A percentile compares a stretch with the other conserved stretches of the same genome.
These are phyloP conservation scores for Chionoecetes opilio DNA, from an alignment of 1,140 invertebrate genomes.

Conservation along the genomic window DNA sequence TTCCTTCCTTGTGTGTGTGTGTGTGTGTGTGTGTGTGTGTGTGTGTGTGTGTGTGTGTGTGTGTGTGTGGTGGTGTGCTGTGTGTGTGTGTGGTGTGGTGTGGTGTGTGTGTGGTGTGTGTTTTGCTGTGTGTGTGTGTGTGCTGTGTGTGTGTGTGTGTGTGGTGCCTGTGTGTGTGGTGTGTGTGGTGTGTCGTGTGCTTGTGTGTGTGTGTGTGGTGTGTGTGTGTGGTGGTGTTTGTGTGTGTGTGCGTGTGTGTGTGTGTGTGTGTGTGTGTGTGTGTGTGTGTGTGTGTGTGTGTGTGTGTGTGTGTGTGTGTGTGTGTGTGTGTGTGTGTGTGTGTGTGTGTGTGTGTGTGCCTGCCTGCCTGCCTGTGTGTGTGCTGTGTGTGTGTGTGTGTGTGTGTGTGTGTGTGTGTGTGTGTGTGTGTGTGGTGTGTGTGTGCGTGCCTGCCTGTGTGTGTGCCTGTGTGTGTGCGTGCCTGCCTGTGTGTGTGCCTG, in stretches of 20 bases:
- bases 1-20: no score
- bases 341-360: neutral
- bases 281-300: neutral
- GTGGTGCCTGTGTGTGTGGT: neutral
- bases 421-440: neutral
- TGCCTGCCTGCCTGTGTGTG: neutral
- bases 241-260: neutral
- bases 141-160: constrained; percentile 22
- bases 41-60: constrained; percentile 52
- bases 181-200: neutral
- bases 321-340: constrained; percentile 47
- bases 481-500: no score
- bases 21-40: neutral
- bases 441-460: neutral
- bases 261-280: constrained; percentile 50
- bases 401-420: no score
- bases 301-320: neutral
- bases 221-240: neutral
- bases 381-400: constrained; percentile 33
- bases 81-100: neutral
- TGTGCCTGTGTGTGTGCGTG: constrained; percentile 24
- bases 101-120: no score
- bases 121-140: constrained; percentile 35
- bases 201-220: constrained; percentile 50
- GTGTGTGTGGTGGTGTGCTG: neutral